Evolutionary conservation across 2,113 vertebrate species (phyloP), one percentile per base, ranked within the genome.

Genomic region (Nansenia antarctica): DNA sequence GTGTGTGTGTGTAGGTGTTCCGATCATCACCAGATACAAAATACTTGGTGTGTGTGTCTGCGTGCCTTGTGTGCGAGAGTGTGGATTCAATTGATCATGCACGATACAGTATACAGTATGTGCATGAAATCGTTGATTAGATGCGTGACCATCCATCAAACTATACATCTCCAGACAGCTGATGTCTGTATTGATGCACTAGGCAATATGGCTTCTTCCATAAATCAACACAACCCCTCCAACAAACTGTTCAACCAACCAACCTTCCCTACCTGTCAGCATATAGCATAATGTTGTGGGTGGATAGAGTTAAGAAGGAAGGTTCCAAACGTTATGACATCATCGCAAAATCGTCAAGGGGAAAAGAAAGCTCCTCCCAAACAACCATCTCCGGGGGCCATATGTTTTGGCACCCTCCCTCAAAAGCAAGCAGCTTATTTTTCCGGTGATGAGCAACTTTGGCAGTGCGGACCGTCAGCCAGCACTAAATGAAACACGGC

Each of bases 401-500:
- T 79, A 37, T 73, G 14, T 14, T 81, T 69, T 74, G 22, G 39
- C 74, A n/a, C n/a, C n/a, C n/a, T n/a, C n/a, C 58, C 65, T 74
- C 7, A 34, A 27, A 67, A 24, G 70, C 49, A 87, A 87, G 71
- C 69, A 52, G 78, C 64, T 81, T 35, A 59, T 32, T 80, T 74
- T 74, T 2, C 76, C 39, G 58, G 39, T 73, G 83, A 73, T 72
- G 55, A 84, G 61, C 79, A 73, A 55, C 67, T 74, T 79, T 61
- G 57, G 76, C 79, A 70, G 70, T 3, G 3, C 65, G 72, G 47
- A 15, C 55, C 37, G 66, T 27, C 47, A 82, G 81, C 79, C 67
- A 30, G 81, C 85, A 86, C 85, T 34, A 87, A 90, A 85, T 65
- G 85, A 82, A 81, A 73, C 76, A 77, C n/a, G 63, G 63, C 73